Evolutionary conservation across 92 coral and sea anemone species (phyloP).

Genomic region (Porites evermanni): DNA sequence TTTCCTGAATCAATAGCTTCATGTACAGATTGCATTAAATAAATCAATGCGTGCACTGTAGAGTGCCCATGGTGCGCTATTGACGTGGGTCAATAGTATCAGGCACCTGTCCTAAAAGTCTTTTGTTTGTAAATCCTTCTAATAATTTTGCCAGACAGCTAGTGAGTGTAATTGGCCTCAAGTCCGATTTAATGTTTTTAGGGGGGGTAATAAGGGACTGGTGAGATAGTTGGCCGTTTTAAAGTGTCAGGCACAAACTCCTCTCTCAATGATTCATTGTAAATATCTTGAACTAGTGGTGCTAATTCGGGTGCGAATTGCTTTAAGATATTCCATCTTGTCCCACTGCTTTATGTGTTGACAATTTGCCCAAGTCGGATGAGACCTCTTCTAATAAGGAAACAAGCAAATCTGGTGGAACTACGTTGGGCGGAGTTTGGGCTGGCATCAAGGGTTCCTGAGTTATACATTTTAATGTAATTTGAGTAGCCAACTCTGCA

Average conservation of each 20-base stretch:
- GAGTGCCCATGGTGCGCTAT: no score
- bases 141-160: not conserved
- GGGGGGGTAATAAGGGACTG: constrained; percentile 52
- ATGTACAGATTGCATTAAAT: no score
- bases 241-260: no score
- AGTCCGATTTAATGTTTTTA: constrained; percentile 31
- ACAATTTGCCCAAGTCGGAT: constrained; percentile 23
- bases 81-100: no score
- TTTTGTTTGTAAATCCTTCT: no score
- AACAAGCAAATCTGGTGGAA: not conserved
- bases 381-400: constrained; percentile 17
- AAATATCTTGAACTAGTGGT: no score
- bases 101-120: no score
- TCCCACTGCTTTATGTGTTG: constrained; percentile 22
- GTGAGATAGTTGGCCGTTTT: not conserved
- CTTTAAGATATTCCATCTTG: not conserved
- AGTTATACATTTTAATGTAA: not conserved
- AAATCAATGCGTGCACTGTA: no score
- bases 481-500: not conserved
- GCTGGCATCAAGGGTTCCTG: constrained; percentile 9
- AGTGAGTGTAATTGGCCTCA: constrained; percentile 53
- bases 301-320: no score
- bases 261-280: no score
- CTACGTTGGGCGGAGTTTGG: not conserved
- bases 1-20: no score